Conservation (phyloP, 2,113 vertebrate genomes). For the Chionis minor region DNA sequence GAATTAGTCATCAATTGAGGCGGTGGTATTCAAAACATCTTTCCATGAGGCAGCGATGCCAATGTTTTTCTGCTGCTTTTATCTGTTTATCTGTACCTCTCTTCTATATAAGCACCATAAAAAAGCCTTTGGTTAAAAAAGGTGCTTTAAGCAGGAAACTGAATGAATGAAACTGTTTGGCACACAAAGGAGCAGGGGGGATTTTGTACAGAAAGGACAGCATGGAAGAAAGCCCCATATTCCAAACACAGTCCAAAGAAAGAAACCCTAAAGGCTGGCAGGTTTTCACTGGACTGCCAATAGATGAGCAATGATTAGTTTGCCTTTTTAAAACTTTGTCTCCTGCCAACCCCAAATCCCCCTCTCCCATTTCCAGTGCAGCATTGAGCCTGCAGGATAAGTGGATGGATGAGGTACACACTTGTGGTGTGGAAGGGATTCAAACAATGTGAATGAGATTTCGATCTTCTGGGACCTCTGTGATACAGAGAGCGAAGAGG, state of each 20-base stretch:
- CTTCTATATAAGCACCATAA: not conserved
- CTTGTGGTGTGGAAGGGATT: conserved; percentile 44
- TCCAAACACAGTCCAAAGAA: not conserved
- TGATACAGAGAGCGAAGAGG: not conserved
- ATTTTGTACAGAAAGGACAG: not conserved
- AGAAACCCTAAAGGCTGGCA: not conserved
- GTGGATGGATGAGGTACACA: conserved; percentile 2
- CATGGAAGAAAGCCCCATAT: not conserved
- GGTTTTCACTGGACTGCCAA: not conserved
- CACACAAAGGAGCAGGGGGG: not conserved
- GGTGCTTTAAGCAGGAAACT: not conserved
- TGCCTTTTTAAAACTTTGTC: not conserved
- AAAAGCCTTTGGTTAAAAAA: not conserved
- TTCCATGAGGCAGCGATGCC: not conserved
- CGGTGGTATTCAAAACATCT: not conserved
- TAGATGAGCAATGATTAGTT: not conserved
- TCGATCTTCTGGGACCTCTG: conserved; percentile 31
- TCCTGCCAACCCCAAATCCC: not conserved
- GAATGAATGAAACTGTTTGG: not conserved
- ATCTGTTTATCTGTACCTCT: not conserved
- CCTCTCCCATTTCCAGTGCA: not conserved
- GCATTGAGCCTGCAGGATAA: not conserved
- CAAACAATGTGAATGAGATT: conserved; percentile 11
- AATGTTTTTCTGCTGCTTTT: not conserved
- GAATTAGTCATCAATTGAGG: not conserved